These are phyloP conservation scores for Axis porcinus DNA, from an alignment of 2,113 vertebrate genomes.

Conservation along the genomic window DNA sequence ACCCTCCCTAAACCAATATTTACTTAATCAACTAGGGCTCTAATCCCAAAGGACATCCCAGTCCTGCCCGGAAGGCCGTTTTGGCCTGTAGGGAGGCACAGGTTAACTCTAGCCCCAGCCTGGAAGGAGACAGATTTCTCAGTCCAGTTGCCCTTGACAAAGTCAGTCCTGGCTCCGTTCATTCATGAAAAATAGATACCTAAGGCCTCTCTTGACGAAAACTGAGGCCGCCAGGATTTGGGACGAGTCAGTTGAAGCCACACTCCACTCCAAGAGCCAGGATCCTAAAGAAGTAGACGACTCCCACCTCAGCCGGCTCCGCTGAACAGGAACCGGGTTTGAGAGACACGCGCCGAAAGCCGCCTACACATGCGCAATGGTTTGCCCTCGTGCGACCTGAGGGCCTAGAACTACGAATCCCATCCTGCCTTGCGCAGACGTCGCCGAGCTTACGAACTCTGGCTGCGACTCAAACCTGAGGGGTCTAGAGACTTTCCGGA, in stretches of 20 bases:
- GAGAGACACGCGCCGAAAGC: not conserved
- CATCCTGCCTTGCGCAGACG: not conserved
- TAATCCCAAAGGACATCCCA: not conserved
- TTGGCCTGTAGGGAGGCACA: not conserved
- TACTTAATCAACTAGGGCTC: not conserved
- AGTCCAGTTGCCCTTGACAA: not conserved
- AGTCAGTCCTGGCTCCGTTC: not conserved
- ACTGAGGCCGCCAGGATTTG: not conserved
- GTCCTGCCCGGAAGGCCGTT: not conserved
- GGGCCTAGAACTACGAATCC: slow-evolving; percentile 54
- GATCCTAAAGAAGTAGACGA: not conserved
- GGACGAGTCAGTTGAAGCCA: not conserved
- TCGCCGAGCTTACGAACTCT: not conserved
- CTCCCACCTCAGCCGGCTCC: fast-evolving
- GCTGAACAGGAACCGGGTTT: not conserved
- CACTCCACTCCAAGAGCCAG: not conserved
- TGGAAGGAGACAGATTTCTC: not conserved
- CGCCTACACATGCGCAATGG: not conserved
- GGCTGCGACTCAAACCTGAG: not conserved
- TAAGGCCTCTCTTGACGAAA: not conserved
- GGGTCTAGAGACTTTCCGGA: not conserved
- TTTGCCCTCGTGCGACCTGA: fast-evolving
- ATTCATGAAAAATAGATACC: not conserved
- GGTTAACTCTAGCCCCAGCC: not conserved
- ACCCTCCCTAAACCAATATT: slow-evolving; percentile 7